Conservation (phyloP, 2,888 invertebrate species). For the Oithona nana region DNA sequence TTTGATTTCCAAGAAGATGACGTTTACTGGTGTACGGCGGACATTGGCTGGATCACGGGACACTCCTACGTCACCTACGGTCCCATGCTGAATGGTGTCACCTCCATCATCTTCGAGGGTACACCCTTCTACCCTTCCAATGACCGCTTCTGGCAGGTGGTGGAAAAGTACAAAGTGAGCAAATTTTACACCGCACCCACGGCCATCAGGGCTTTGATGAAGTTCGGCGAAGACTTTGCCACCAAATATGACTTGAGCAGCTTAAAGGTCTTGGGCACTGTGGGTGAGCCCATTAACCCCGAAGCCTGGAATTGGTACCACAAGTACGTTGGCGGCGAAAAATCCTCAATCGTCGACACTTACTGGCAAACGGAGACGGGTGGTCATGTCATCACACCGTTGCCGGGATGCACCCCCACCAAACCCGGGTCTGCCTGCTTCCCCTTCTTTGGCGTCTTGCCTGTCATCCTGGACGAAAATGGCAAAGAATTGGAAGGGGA, state of each 20-base stretch:
- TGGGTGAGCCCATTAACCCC: slow-evolving; percentile 96
- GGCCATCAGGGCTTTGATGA: slow-evolving; percentile 86
- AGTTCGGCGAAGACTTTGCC: slow-evolving; percentile 53
- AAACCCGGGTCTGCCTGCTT: slow-evolving; percentile 68
- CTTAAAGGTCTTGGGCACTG: slow-evolving; percentile 72
- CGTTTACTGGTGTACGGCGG: slow-evolving; percentile 71
- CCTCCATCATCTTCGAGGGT: slow-evolving; percentile 88
- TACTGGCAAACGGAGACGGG: slow-evolving; percentile 99
- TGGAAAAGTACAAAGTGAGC: slow-evolving; percentile 79
- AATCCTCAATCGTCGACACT: slow-evolving; percentile 76
- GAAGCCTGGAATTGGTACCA: slow-evolving; percentile 97
- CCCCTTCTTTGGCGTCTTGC: slow-evolving; percentile 92
- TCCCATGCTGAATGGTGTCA: slow-evolving; percentile 78
- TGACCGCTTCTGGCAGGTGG: slow-evolving; percentile 76
- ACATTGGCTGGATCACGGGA: slow-evolving; percentile 71
- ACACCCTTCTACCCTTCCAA: slow-evolving; percentile 86
- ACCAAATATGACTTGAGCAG: slow-evolving; percentile 43
- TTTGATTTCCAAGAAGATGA: slow-evolving; percentile 47
- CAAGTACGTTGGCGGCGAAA: slow-evolving; percentile 27
- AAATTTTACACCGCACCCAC: slow-evolving; percentile 99
- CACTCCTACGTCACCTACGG: slow-evolving; percentile 84
- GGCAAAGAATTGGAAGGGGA: slow-evolving; percentile 66
- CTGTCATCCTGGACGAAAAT: slow-evolving; percentile 64
- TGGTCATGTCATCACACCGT: slow-evolving; percentile 83
- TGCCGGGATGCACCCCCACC: slow-evolving; percentile 88